Percentiles rank a stretch among this genome's conserved stretches.
Conservation (phyloP, 2,888 invertebrate species). For the Acleris sparsana region DNA sequence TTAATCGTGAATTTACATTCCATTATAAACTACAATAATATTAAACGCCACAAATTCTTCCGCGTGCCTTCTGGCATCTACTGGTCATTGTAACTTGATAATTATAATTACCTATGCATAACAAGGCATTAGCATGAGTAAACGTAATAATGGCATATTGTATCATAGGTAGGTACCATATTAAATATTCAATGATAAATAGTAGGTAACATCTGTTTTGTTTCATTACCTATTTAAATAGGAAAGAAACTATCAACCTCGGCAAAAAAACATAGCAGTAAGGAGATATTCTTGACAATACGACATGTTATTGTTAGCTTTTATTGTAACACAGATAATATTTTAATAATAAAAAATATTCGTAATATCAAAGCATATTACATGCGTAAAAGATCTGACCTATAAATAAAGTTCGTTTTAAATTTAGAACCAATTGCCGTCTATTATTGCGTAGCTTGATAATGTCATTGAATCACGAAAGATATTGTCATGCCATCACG, state of each 20-base stretch:
- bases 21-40: neutral
- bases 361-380: too few species aligned
- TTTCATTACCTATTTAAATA: neutral
- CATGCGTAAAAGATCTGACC: neutral
- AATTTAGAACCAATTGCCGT: neutral
- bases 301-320: too few species aligned
- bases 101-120: neutral
- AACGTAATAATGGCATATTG: neutral
- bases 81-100: neutral
- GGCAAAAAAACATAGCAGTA: too few species aligned
- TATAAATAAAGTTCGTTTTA: neutral
- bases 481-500: slow-evolving; percentile 15
- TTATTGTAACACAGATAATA: too few species aligned
- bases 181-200: neutral
- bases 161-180: neutral
- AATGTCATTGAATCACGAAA: slow-evolving; percentile 18
- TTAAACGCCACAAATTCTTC: neutral
- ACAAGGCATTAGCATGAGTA: neutral
- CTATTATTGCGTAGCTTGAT: neutral
- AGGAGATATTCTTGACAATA: too few species aligned
- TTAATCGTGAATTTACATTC: too few species aligned
- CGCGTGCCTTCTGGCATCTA: neutral
- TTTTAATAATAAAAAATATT: too few species aligned
- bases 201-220: neutral
- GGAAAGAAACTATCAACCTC: too few species aligned